phyloP scores from a whole-genome alignment of 2,113 vertebrate genomes.

The Columbina picui region DNA sequence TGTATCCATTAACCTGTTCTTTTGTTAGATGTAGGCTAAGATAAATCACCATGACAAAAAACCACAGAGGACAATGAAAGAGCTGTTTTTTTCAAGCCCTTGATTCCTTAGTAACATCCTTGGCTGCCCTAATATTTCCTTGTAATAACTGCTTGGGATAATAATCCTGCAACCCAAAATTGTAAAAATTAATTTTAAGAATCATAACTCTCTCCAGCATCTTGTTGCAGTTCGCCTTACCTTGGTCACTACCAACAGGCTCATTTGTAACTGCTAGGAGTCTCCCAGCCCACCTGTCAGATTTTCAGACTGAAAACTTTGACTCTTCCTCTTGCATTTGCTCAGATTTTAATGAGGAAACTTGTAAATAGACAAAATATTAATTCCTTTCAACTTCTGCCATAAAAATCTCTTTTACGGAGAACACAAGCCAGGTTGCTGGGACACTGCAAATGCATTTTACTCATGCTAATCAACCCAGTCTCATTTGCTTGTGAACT shows the following conservation, averaged over 20 bases:
- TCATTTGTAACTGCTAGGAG: neutral
- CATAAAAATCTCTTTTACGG: neutral
- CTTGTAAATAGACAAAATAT: neutral
- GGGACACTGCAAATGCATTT: neutral
- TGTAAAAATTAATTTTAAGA: neutral
- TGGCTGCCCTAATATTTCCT: neutral
- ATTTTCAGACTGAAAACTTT: neutral
- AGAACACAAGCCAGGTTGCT: neutral
- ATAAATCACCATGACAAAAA: constrained; percentile 23
- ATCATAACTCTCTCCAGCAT: neutral
- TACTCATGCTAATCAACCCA: neutral
- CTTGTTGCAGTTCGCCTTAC: neutral
- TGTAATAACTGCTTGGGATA: neutral
- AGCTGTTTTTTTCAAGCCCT: neutral
- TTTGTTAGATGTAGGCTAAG: neutral
- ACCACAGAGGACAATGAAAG: neutral
- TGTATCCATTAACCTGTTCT: neutral
- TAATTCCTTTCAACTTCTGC: neutral
- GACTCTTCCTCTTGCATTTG: neutral
- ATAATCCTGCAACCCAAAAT: neutral
- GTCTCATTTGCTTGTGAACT: neutral
- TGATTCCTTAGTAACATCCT: neutral
- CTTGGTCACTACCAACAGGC: neutral
- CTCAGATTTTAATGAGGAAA: neutral
- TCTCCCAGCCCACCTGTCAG: neutral